Evolutionary conservation across 2,888 invertebrate genomes (phyloP).

Genomic region (Nebria brevicollis): DNA sequence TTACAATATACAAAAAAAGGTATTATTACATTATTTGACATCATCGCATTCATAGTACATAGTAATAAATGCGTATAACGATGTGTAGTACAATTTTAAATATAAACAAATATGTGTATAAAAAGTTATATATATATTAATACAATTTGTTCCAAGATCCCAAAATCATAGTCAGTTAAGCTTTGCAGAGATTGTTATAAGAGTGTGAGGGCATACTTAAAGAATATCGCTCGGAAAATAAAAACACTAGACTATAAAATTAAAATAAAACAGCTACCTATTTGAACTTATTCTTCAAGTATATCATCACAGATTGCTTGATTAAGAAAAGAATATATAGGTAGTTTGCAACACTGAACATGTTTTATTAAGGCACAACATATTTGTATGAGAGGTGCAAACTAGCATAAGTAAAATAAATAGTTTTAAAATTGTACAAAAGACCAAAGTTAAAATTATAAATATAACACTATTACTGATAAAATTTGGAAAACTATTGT

Average conservation of each 20-base stretch:
- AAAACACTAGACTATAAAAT: neutral
- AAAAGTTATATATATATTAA: constrained; percentile 31
- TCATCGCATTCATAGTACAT: constrained; percentile 36
- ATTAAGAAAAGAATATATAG: neutral
- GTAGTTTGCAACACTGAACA: neutral
- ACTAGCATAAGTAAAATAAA: neutral
- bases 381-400: neutral
- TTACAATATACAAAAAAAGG: constrained; percentile 35
- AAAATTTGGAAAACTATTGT: neutral
- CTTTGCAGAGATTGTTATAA: constrained; percentile 24
- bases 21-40: constrained; percentile 20
- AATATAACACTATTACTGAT: neutral
- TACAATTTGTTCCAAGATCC: constrained; percentile 12
- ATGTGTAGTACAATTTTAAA: constrained; percentile 26
- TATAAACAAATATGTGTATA: constrained; percentile 33
- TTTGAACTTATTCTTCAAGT: neutral
- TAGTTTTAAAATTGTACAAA: neutral
- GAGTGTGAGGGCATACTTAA: neutral
- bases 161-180: constrained; percentile 24
- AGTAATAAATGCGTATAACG: constrained; percentile 38
- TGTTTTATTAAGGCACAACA: too few relatives aligned
- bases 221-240: constrained; percentile 2
- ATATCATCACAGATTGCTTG: neutral
- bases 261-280: constrained; percentile 9
- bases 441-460: neutral